Percentiles rank a stretch among this genome's conserved stretches.
Evolutionary conservation across 2,797 vertebrate species (phyloP).

Genomic region (Cercopithecus mitis): DNA sequence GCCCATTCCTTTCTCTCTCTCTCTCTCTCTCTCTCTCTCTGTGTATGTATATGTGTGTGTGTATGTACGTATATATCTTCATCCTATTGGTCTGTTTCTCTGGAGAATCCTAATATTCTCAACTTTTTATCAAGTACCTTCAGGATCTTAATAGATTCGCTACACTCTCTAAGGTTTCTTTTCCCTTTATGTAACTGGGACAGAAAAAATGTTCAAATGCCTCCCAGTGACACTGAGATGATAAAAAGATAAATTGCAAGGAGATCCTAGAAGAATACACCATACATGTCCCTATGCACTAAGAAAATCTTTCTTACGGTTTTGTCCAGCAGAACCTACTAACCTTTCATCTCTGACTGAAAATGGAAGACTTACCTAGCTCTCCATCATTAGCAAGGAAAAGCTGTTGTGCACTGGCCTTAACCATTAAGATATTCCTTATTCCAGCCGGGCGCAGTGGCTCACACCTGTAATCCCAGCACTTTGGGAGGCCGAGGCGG

Average conservation of each 20-base stretch:
- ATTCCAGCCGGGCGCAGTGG: neutral
- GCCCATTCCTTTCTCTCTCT: neutral
- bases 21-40: too few species aligned
- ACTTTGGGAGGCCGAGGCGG: too few species aligned
- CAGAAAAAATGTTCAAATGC: neutral
- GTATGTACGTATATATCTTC: fast-evolving
- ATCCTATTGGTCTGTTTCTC: neutral
- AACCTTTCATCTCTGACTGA: neutral
- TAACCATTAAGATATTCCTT: neutral
- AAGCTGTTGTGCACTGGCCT: neutral
- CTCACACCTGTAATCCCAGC: too few species aligned
- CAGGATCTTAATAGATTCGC: neutral
- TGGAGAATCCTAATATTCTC: neutral
- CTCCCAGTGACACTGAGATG: neutral
- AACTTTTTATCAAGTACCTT: neutral
- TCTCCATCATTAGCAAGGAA: neutral
- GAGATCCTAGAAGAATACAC: neutral
- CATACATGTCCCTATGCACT: neutral
- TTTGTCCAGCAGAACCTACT: neutral
- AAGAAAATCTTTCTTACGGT: neutral
- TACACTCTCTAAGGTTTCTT: neutral
- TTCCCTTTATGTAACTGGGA: neutral
- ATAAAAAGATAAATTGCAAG: neutral
- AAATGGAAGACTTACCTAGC: neutral
- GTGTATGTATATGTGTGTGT: fast-evolving